Evolutionary conservation across 2,113 vertebrate genomes (phyloP).

Genomic region (Trinectes maculatus): DNA sequence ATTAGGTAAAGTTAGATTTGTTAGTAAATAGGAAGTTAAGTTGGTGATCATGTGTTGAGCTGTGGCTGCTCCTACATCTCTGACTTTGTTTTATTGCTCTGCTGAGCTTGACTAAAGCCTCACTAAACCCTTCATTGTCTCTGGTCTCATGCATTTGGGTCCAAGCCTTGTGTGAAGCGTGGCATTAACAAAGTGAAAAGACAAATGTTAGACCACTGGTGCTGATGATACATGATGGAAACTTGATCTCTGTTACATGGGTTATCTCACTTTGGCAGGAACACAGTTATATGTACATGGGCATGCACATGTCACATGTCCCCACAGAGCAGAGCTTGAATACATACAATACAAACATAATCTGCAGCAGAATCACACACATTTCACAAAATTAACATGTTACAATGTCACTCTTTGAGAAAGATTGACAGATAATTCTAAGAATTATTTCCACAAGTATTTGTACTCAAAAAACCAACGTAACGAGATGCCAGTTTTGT

Average conservation of each 20-base stretch:
- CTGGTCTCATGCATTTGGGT: too few relatives aligned
- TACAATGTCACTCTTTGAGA: not conserved
- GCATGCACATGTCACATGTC: too few relatives aligned
- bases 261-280: not conserved
- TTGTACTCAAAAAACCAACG: not conserved
- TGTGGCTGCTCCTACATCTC: too few relatives aligned
- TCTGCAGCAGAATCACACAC: slow-evolving; percentile 20
- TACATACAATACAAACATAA: too few relatives aligned
- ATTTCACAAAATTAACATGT: slow-evolving; percentile 3
- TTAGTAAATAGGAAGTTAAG: too few relatives aligned
- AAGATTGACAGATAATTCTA: not conserved
- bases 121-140: too few relatives aligned
- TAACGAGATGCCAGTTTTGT: not conserved
- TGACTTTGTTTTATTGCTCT: too few relatives aligned
- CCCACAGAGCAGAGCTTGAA: not conserved
- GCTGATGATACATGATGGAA: slow-evolving; percentile 4
- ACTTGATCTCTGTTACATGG: slow-evolving; percentile 3
- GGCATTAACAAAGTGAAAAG: too few relatives aligned
- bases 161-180: too few relatives aligned
- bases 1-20: too few relatives aligned
- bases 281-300: not conserved
- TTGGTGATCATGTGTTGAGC: too few relatives aligned
- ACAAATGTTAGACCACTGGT: not conserved
- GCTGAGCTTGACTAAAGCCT: too few relatives aligned
- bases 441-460: not conserved